phyloP scores from a whole-genome alignment of 1,140 invertebrate genomes.

The Lepeophtheirus salmonis region DNA sequence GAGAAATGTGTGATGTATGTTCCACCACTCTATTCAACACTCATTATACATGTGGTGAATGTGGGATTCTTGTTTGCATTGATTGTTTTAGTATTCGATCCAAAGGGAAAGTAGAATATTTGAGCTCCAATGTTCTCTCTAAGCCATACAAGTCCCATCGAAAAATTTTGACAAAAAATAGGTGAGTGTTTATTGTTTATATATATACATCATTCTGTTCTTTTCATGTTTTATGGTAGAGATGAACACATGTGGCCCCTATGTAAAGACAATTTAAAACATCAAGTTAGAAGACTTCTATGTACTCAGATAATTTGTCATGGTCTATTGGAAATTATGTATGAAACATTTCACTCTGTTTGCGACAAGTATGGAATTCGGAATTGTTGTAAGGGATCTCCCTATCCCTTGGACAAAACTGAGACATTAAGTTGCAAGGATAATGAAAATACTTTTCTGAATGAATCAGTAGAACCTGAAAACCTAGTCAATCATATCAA shows the following conservation, averaged over 20 bases:
- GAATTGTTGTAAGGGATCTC: constrained; percentile 43
- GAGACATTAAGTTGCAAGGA: too few species aligned
- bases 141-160: constrained; percentile 3
- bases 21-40: constrained; percentile 93
- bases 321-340: constrained; percentile 53
- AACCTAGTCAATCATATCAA: too few species aligned
- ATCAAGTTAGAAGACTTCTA: constrained; percentile 67
- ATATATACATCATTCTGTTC: not conserved
- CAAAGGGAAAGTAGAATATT: constrained; percentile 39
- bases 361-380: constrained; percentile 54
- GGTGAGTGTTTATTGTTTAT: too few species aligned
- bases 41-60: constrained; percentile 92
- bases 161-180: constrained; percentile 9
- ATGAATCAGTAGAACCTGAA: too few species aligned
- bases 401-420: too few species aligned
- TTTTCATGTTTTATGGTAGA: constrained; percentile 11
- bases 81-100: constrained; percentile 72
- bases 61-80: constrained; percentile 89
- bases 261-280: constrained; percentile 57
- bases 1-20: constrained; percentile 96
- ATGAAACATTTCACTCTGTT: constrained; percentile 51
- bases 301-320: constrained; percentile 89
- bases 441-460: too few species aligned
- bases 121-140: constrained; percentile 31
- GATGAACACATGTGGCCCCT: constrained; percentile 64